phyloP scores from a whole-genome alignment of 2,797 vertebrate genomes.

The Mormyrus proboscirostris region DNA sequence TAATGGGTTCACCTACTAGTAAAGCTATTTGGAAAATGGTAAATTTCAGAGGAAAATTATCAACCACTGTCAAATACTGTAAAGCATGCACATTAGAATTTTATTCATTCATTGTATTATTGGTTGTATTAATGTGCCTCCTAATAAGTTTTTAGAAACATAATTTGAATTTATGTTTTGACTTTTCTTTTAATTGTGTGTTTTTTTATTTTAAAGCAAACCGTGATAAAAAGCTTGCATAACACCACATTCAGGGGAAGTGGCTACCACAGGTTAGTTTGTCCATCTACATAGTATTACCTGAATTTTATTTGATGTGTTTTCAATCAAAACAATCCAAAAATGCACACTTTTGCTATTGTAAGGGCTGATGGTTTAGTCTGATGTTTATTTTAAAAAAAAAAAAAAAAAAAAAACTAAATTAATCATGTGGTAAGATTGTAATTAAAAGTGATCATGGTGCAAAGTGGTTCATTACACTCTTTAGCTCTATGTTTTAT shows the following conservation, averaged over 20 bases:
- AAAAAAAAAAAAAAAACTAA: not conserved
- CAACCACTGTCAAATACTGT: not conserved
- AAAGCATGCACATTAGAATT: not conserved
- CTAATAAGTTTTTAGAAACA: not conserved
- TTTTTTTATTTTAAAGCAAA: constrained; percentile 57
- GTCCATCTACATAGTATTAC: not conserved
- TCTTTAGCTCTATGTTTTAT: not conserved
- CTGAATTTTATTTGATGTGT: not conserved
- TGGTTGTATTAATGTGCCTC: not conserved
- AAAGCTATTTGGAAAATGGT: not conserved
- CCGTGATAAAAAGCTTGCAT: constrained; percentile 63
- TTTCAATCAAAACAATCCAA: not conserved
- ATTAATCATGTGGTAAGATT: not conserved
- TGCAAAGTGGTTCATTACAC: not conserved
- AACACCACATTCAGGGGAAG: constrained; percentile 63
- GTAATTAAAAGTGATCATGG: not conserved
- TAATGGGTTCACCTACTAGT: not conserved
- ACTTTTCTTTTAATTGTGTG: not conserved
- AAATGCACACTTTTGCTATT: not conserved
- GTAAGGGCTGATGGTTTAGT: not conserved
- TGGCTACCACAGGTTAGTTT: constrained; percentile 67
- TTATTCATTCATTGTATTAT: not conserved
- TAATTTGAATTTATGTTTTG: not conserved
- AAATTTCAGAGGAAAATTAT: not conserved
- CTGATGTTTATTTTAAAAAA: not conserved